Evolutionary conservation across 1,140 invertebrate species (phyloP).

Genomic region (Dreissena rostriformis): DNA sequence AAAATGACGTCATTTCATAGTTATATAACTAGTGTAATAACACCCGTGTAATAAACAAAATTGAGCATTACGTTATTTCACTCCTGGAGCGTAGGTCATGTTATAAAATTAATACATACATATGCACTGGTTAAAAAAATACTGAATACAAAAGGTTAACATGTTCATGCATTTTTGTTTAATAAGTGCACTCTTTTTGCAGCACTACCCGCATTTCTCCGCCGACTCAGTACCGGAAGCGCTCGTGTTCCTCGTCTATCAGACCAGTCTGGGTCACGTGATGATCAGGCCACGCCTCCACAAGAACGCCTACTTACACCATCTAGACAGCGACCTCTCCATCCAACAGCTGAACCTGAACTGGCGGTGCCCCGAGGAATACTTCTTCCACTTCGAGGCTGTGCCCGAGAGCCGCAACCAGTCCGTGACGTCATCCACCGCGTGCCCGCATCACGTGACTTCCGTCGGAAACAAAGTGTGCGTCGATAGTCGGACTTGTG

Average conservation of each 20-base stretch:
- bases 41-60: too few relatives aligned
- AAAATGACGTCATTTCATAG: too few relatives aligned
- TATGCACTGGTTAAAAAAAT: too few relatives aligned
- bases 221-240: conserved; percentile 12
- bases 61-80: too few relatives aligned
- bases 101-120: too few relatives aligned
- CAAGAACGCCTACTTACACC: conserved; percentile 49
- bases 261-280: conserved; percentile 7
- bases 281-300: conserved; percentile 38
- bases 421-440: background rate
- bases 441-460: conserved; percentile 17
- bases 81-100: too few relatives aligned
- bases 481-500: background rate
- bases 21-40: too few relatives aligned
- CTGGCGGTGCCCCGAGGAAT: conserved; percentile 50
- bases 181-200: background rate
- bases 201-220: conserved; percentile 5
- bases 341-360: conserved; percentile 44
- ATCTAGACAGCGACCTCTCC: conserved; percentile 36
- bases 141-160: too few relatives aligned
- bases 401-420: conserved; percentile 3
- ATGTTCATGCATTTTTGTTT: too few relatives aligned
- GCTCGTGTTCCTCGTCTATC: conserved; percentile 29
- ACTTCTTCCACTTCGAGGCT: conserved; percentile 46
- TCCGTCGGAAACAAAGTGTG: background rate